A percentile compares a stretch with the other conserved stretches of the same genome.
Evolutionary conservation across 2,113 vertebrate species (phyloP).

Genomic region (Bubo scandiacus): DNA sequence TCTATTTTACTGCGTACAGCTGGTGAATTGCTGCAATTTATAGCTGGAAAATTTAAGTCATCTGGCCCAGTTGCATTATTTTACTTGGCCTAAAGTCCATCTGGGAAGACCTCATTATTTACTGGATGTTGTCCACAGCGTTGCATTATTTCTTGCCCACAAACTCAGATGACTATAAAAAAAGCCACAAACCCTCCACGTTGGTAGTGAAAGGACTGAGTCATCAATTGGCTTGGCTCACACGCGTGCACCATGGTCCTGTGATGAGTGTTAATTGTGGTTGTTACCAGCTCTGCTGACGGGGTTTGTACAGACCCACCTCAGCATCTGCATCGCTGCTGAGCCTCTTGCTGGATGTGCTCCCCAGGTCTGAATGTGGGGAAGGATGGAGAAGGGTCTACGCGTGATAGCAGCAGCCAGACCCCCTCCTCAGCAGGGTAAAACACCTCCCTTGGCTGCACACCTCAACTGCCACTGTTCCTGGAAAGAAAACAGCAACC

Average conservation of each 20-base stretch:
- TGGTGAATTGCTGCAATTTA: not conserved
- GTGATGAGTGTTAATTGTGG: not conserved
- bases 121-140: not conserved
- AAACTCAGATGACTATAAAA: not conserved
- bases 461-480: not conserved
- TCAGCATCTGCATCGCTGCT: not conserved
- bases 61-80: not conserved
- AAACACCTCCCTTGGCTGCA: not conserved
- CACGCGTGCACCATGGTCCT: rapidly evolving
- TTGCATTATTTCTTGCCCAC: not conserved
- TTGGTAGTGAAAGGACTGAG: not conserved
- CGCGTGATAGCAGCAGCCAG: not conserved
- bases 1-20: not conserved
- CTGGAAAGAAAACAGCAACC: not conserved
- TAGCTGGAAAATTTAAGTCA: not conserved
- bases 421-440: rapidly evolving
- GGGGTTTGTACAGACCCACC: not conserved
- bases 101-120: not conserved
- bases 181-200: not conserved
- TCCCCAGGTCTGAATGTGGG: rapidly evolving
- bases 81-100: not conserved
- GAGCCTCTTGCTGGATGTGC: rapidly evolving
- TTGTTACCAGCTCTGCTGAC: not conserved
- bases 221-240: not conserved
- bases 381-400: not conserved